Conservation (phyloP, 2,797 vertebrate genomes). For the Cyclopterus lumpus region DNA sequence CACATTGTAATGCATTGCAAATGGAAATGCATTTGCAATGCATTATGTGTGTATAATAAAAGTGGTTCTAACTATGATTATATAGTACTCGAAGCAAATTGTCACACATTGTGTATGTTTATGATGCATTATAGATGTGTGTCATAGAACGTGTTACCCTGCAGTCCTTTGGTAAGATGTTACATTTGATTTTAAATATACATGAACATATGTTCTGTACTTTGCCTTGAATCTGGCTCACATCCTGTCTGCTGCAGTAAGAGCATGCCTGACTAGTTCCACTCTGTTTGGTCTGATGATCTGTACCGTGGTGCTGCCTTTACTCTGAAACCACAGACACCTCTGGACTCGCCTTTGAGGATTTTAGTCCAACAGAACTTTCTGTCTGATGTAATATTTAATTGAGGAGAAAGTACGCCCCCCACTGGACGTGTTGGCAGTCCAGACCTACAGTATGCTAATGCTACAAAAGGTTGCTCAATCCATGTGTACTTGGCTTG, state of each 20-base stretch:
- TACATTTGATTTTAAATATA: background rate
- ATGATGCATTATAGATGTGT: background rate
- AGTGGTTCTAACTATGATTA: background rate
- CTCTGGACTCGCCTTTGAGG: background rate
- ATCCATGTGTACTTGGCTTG: background rate
- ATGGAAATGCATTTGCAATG: no score
- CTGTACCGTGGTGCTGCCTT: background rate
- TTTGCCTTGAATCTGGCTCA: conserved; percentile 2
- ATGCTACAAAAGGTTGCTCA: background rate
- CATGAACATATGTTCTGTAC: background rate
- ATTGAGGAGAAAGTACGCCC: conserved; percentile 15
- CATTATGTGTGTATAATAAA: background rate
- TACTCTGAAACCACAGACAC: background rate
- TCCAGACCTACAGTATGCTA: background rate
- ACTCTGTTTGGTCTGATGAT: conserved; percentile 28
- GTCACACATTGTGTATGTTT: background rate
- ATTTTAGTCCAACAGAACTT: conserved; percentile 18
- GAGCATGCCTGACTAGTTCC: conserved; percentile 19
- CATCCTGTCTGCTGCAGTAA: background rate
- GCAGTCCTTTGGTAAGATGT: background rate
- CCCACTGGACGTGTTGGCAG: conserved; percentile 1
- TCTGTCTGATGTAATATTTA: conserved; percentile 25
- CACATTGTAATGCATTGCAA: background rate
- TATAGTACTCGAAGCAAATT: background rate
- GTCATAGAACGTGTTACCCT: background rate